Conservation (phyloP, 2,113 vertebrate genomes). For the Varanus salvator region DNA sequence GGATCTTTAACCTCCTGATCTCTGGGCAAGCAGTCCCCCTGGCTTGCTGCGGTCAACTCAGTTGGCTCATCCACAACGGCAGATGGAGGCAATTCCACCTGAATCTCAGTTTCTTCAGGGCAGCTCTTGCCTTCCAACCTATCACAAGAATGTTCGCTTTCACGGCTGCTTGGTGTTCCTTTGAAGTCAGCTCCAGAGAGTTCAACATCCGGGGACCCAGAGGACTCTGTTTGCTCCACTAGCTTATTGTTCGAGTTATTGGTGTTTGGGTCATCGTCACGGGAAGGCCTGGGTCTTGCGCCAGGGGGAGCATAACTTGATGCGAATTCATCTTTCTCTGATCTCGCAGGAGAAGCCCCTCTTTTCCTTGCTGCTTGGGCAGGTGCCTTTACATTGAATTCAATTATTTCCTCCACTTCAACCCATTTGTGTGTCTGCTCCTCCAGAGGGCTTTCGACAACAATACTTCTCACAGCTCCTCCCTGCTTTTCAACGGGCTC, state of each 20-base stretch:
- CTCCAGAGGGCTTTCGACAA: conserved; percentile 12
- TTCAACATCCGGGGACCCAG: conserved; percentile 63
- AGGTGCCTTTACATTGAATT: conserved; percentile 93
- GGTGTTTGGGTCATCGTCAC: conserved; percentile 84
- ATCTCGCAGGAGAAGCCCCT: conserved; percentile 80
- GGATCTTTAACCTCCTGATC: conserved; percentile 25
- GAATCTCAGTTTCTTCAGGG: conserved; percentile 10
- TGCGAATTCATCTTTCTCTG: conserved; percentile 69
- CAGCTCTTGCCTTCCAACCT: conserved; percentile 2
- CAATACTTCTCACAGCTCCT: conserved; percentile 53
- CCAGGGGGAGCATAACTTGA: conserved; percentile 62
- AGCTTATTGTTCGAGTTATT: conserved; percentile 97
- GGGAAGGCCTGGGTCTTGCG: conserved; percentile 69
- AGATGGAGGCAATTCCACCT: background rate
- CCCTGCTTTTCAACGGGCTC: conserved; percentile 78
- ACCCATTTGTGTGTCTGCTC: conserved; percentile 87
- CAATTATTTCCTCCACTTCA: conserved; percentile 97
- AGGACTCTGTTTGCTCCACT: conserved; percentile 76
- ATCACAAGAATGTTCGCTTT: conserved; percentile 44
- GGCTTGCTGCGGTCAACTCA: conserved; percentile 23
- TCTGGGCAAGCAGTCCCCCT: rapidly evolving
- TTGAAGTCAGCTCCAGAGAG: conserved; percentile 63
- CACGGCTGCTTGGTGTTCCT: conserved; percentile 43
- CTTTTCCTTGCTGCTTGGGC: conserved; percentile 81
- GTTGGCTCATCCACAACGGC: conserved; percentile 47